phyloP scores from a whole-genome alignment of 2,888 invertebrate genomes.

The Parelbella ahira region DNA sequence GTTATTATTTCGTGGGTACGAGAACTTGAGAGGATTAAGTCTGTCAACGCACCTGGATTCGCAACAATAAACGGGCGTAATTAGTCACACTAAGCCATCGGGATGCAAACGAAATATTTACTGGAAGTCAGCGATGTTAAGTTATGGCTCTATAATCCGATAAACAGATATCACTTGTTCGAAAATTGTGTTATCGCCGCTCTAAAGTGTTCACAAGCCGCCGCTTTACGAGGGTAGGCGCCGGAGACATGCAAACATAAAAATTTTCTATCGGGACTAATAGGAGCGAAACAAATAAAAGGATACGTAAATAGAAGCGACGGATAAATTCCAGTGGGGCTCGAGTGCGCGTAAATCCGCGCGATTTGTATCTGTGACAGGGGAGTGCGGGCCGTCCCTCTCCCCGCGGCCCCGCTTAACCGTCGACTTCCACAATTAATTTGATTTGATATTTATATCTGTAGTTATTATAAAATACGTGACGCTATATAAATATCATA shows the following conservation, averaged over 20 bases:
- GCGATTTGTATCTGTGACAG: conserved; percentile 81
- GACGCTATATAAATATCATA: too few relatives aligned
- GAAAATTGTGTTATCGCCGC: conserved; percentile 73
- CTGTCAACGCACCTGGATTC: conserved; percentile 65
- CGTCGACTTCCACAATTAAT: conserved; percentile 60
- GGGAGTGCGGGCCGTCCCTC: conserved; percentile 51
- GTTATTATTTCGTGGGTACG: conserved; percentile 7
- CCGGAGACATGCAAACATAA: conserved; percentile 74
- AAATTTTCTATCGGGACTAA: conserved; percentile 80
- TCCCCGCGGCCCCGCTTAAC: conserved; percentile 31
- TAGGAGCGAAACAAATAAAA: conserved; percentile 80
- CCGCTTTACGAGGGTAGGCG: conserved; percentile 75
- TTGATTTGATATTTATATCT: conserved; percentile 38
- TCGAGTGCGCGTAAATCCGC: conserved; percentile 78
- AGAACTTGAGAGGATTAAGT: conserved; percentile 47
- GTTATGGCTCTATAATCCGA: conserved; percentile 74
- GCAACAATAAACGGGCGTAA: conserved; percentile 55
- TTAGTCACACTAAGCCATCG: conserved; percentile 62
- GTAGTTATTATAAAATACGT: conserved; percentile 4
- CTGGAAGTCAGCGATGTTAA: conserved; percentile 53
- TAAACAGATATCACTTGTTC: conserved; percentile 64
- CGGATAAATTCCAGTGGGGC: conserved; percentile 78
- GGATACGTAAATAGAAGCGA: conserved; percentile 78
- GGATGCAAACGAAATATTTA: conserved; percentile 65
- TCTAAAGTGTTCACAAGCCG: conserved; percentile 75